Base-by-base conservation (phyloP, 2,113 vertebrate species). In the Sporophila hypoxantha region DNA sequence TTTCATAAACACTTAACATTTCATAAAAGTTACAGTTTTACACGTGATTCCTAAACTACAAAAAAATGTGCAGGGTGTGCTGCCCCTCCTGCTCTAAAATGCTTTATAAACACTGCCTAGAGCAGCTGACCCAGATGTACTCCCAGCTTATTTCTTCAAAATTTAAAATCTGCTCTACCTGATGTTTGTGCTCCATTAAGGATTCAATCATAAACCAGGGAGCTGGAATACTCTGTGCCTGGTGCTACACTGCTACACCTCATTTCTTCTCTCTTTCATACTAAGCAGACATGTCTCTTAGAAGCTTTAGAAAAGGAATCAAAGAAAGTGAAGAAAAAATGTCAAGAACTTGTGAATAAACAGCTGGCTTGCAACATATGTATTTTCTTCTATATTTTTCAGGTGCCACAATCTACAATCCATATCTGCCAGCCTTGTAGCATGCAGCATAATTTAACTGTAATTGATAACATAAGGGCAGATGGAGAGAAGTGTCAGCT, bases 391-490 rank as follows among this genome's bases (percentile, higher is more conserved):
- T 96, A 92, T 96, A 97, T 97, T 97, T 98, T 97, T 97, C 96
- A 97, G 97, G 97, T 97, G 97, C 96, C 92, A 95, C 97, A 93
- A 85, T 94, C 96, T 92, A 95, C 95, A 97, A 97, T 97, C 97
- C 96, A 96, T 97, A 97, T 97, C 97, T 97, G 97, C 97, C 97
- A 97, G 96, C 95, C 96, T 96, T 92, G 93, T 96, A 97, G 96
- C 97, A 88, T 91, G 82, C 85, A 65, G 96, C 97, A 98, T 97
- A 98, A 98, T 97, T 98, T 98, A 98, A 98, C 97, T 98, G 98
- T 99, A 99, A 99, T 99, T 99, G 99, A 99, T 98, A 99, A 99
- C 97, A 95, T 98, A 97, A 98, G 98, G 98, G 98, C 99, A 99
- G 98, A 99, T 99, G 98, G 98, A 98, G 96, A 95, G 96, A 97